These are phyloP conservation scores for Nomada lathburiana DNA, from an alignment of 2,888 invertebrate species.

Conservation along the genomic window DNA sequence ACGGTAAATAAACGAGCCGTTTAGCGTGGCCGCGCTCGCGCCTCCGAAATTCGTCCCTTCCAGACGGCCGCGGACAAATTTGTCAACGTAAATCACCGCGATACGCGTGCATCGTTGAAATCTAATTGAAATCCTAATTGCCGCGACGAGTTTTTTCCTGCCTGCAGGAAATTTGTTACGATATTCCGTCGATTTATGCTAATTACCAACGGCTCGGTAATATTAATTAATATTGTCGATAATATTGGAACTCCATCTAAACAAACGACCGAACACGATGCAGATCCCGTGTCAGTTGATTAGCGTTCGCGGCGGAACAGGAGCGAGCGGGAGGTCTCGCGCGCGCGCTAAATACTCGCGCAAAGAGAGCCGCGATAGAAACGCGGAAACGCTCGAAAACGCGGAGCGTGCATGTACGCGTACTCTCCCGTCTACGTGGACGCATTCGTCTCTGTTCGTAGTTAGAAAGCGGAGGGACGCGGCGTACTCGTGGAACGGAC, in stretches of 20 bases:
- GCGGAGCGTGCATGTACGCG: neutral
- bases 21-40: slow-evolving; percentile 41
- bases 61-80: slow-evolving; percentile 55
- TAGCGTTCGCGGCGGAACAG: slow-evolving; percentile 64
- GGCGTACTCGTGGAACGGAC: neutral
- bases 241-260: slow-evolving; percentile 82
- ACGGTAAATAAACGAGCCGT: slow-evolving; percentile 66
- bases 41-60: slow-evolving; percentile 49
- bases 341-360: slow-evolving; percentile 13
- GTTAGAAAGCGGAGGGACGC: slow-evolving; percentile 13
- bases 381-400: neutral
- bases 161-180: slow-evolving; percentile 51
- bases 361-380: neutral
- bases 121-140: slow-evolving; percentile 66
- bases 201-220: slow-evolving; percentile 67
- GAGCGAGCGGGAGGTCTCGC: slow-evolving; percentile 11
- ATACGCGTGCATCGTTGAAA: slow-evolving; percentile 44
- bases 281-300: slow-evolving; percentile 72
- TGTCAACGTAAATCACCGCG: slow-evolving; percentile 53
- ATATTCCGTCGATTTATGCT: slow-evolving; percentile 62
- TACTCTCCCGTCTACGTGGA: slow-evolving; percentile 1
- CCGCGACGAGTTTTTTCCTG: slow-evolving; percentile 42
- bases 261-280: slow-evolving; percentile 78
- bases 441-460: slow-evolving; percentile 17
- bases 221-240: slow-evolving; percentile 78